Percentiles rank a stretch among this genome's conserved stretches.
Evolutionary conservation across 2,113 vertebrate genomes (phyloP).

Genomic region (Polypterus bichir): DNA sequence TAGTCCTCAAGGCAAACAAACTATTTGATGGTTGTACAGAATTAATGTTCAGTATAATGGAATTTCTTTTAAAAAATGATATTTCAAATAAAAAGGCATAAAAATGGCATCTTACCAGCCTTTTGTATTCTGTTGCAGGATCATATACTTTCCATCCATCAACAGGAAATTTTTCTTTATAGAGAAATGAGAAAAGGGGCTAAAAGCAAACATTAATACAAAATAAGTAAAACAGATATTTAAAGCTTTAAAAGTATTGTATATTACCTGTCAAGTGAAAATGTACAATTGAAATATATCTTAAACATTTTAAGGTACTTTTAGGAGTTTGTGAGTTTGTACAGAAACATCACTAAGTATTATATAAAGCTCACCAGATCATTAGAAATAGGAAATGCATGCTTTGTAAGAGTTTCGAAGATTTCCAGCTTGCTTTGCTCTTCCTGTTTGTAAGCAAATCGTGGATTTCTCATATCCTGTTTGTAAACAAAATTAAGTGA

Average conservation of each 20-base stretch:
- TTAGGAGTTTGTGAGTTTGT: background rate
- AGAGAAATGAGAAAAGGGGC: slow-evolving; percentile 80
- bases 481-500: background rate
- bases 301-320: too few species aligned
- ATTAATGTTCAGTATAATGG: too few species aligned
- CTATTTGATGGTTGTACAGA: too few species aligned
- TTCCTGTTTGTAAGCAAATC: slow-evolving; percentile 81
- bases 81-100: too few species aligned
- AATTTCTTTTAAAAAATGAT: too few species aligned
- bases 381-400: slow-evolving; percentile 76
- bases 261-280: too few species aligned
- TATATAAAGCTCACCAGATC: slow-evolving; percentile 52
- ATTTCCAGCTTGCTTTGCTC: slow-evolving; percentile 69
- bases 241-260: too few species aligned
- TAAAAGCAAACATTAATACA: slow-evolving; percentile 29
- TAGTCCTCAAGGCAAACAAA: too few species aligned
- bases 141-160: slow-evolving; percentile 96
- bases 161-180: slow-evolving; percentile 76
- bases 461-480: slow-evolving; percentile 87
- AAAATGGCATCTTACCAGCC: slow-evolving; percentile 57
- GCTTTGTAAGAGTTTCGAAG: slow-evolving; percentile 63
- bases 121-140: slow-evolving; percentile 74
- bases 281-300: too few species aligned
- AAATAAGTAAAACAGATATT: too few species aligned
- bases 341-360: background rate